Conservation (phyloP, 2,888 invertebrate genomes). For the Agrotis exclamationis region DNA sequence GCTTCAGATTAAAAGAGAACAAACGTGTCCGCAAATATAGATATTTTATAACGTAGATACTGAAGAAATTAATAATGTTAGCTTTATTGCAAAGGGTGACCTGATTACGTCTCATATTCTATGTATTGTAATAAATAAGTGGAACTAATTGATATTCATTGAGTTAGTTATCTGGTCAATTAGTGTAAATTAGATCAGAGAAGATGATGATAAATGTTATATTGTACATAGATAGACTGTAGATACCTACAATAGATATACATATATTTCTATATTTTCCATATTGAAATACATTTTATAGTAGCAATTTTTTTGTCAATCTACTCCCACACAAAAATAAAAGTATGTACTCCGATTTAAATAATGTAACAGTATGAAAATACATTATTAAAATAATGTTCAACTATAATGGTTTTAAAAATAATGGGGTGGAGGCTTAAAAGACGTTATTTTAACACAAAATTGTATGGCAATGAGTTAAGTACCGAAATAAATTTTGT, state of each 20-base stretch:
- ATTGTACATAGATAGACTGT: background rate
- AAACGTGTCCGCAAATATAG: conserved; percentile 2
- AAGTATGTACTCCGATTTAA: conserved; percentile 5
- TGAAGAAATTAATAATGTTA: background rate
- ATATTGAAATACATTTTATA: background rate
- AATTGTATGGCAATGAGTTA: conserved; percentile 54
- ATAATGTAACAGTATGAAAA: conserved; percentile 11
- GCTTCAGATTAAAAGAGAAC: conserved; percentile 16
- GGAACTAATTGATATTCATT: conserved; percentile 3
- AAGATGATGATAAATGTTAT: background rate
- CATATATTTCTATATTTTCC: background rate
- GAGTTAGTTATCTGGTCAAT: background rate
- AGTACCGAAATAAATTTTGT: conserved; percentile 58
- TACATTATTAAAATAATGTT: conserved; percentile 22
- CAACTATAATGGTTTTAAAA: conserved; percentile 38
- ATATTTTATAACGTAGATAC: background rate
- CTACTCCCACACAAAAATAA: background rate
- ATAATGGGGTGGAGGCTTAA: conserved; percentile 25
- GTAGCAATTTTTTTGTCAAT: background rate
- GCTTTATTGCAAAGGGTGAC: background rate
- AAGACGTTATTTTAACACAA: conserved; percentile 47
- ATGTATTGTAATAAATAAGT: background rate
- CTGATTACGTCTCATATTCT: background rate
- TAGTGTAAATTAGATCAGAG: conserved; percentile 10
- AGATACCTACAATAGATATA: background rate